These are phyloP conservation scores for Leptinotarsa tumamoca DNA, from an alignment of 2,888 invertebrate genomes.

Conservation along the genomic window DNA sequence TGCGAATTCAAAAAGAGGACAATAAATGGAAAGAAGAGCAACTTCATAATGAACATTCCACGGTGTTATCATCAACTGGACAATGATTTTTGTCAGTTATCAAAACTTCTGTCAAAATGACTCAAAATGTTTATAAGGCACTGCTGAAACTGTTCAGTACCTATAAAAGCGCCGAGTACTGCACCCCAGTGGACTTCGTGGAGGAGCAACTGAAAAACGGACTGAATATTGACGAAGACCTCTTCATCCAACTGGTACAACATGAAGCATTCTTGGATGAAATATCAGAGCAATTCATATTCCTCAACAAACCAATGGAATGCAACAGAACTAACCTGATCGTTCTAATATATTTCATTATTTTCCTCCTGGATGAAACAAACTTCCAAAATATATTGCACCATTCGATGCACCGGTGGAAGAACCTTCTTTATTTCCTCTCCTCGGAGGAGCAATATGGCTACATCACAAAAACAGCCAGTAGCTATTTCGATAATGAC, in stretches of 20 bases:
- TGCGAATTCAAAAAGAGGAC: too few species aligned
- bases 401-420: constrained; percentile 48
- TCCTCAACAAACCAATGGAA: constrained; percentile 40
- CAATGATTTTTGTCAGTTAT: background rate
- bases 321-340: constrained; percentile 49
- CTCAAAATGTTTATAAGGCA: constrained; percentile 43
- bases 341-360: constrained; percentile 52
- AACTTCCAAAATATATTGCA: constrained; percentile 49
- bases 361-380: constrained; percentile 56
- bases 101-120: constrained; percentile 39
- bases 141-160: constrained; percentile 50
- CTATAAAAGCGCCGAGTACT: constrained; percentile 41
- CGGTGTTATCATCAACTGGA: too few species aligned
- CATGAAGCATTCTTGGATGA: constrained; percentile 53
- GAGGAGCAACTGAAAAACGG: constrained; percentile 38
- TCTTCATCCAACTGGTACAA: constrained; percentile 52
- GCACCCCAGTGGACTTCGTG: constrained; percentile 53
- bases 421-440: constrained; percentile 65
- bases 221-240: constrained; percentile 36
- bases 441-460: constrained; percentile 67
- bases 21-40: too few species aligned
- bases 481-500: constrained; percentile 67
- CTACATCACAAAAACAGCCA: constrained; percentile 67
- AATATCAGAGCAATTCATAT: constrained; percentile 49
- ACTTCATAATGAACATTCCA: too few species aligned